phyloP scores from a whole-genome alignment of 2,888 invertebrate species.

The Plusia festucae region DNA sequence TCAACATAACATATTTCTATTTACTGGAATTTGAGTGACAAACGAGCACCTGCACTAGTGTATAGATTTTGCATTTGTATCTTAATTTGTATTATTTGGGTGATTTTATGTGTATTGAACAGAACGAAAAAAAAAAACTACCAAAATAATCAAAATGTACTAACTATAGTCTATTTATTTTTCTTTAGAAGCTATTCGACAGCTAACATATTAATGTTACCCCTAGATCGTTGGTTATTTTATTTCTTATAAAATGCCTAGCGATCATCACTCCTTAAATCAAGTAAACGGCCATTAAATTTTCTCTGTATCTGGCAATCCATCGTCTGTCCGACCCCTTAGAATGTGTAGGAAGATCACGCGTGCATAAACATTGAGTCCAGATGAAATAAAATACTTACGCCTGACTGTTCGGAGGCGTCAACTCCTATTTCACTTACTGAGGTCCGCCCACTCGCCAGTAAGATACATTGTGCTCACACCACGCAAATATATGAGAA shows the following conservation, averaged over 20 bases:
- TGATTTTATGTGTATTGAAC: not conserved
- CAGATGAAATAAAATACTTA: conserved; percentile 63
- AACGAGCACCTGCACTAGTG: not conserved
- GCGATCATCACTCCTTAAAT: not conserved
- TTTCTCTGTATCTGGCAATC: not conserved
- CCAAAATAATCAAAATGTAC: too few relatives aligned
- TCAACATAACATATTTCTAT: conserved; percentile 5
- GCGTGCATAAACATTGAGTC: conserved; percentile 46
- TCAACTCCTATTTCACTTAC: conserved; percentile 71
- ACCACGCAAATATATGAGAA: conserved; percentile 21
- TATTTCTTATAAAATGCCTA: too few relatives aligned
- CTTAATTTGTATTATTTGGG: not conserved
- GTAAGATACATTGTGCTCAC: conserved; percentile 37
- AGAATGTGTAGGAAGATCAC: conserved; percentile 39
- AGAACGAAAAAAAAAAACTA: too few relatives aligned
- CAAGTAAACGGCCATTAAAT: not conserved
- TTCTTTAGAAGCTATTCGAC: too few relatives aligned
- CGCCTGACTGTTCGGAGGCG: conserved; percentile 57
- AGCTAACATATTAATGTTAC: too few relatives aligned
- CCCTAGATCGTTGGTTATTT: too few relatives aligned
- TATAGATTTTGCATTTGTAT: not conserved
- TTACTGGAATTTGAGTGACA: not conserved
- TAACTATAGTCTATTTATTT: too few relatives aligned
- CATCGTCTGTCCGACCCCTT: conserved; percentile 24
- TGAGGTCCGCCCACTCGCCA: conserved; percentile 62